Base-by-base conservation (phyloP, 2,888 invertebrate species). In the Tachina grossa region DNA sequence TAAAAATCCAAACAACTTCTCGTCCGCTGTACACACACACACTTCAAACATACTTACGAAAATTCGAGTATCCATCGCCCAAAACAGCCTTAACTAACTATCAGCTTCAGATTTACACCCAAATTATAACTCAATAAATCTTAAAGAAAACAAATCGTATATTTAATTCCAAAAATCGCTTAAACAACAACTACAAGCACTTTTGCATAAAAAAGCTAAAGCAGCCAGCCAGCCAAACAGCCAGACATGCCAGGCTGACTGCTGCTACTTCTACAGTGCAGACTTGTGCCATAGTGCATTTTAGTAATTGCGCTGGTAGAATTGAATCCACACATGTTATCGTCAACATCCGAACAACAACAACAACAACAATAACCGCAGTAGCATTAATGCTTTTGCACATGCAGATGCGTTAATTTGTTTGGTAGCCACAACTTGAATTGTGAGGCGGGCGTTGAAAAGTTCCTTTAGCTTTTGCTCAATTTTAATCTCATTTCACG, bases 91-190 rank as follows among this genome's bases (percentile, higher is more conserved):
- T 83, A 83, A 89, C 90, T 84, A 84, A 89, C n/a, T n/a, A n/a
- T n/a, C 90, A 89, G 88, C 89, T 68, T 55, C 76, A 79, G 83
- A 85, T 91, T 89, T 90, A 90, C 91, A 89, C 90, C 90, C 92
- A 92, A 91, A 91, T 91, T 91, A 92, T 92, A 91, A 92, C 91
- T 89, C 91, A 91, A 91, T 91, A 91, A 91, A 91, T 91, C 92
- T 90, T 85, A 68, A 76, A 59, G 85, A 83, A 85, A 85, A 85
- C 85, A 85, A 85, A 85, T 83, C 85, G 85, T 83, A 85, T 76
- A 55, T 85, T 85, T 85, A 76, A 83, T 85, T 85, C 76, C 53
- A 65, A 82, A 75, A 68, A 65, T 55, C 43, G 22, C 59, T 43
- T n/a, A 65, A 45, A 43, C 53, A 76, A 72, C 16, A 10, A 31